Evolutionary conservation across 2,797 vertebrate species (phyloP).

Genomic region (Lepilemur septentrionalis): DNA sequence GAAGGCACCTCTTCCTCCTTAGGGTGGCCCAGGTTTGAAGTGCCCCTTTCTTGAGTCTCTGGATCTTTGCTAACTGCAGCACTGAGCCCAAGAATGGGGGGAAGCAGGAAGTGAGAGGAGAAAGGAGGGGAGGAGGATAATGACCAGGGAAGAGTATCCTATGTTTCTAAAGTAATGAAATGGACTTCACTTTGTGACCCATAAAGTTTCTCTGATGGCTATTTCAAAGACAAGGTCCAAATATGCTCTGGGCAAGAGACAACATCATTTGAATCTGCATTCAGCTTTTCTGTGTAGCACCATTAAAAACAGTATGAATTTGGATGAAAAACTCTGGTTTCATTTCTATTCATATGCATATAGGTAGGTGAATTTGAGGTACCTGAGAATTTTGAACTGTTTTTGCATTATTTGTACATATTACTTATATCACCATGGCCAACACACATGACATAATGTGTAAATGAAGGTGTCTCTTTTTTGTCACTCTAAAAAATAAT

Average conservation of each 20-base stretch:
- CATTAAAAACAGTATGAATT: constrained; percentile 23
- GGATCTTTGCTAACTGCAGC: background rate
- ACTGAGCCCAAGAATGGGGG: background rate
- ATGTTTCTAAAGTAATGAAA: background rate
- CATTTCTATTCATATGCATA: background rate
- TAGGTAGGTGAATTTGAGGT: background rate
- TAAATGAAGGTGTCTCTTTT: background rate
- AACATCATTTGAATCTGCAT: background rate
- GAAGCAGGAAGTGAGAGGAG: background rate
- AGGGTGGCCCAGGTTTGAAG: background rate
- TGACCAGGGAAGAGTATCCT: background rate
- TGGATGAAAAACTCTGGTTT: background rate
- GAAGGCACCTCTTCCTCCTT: background rate
- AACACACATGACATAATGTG: background rate
- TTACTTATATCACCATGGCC: background rate
- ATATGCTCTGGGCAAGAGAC: background rate
- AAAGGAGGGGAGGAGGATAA: background rate
- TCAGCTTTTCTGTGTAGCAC: background rate
- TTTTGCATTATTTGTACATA: background rate
- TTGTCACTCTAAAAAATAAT: background rate
- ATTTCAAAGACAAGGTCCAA: background rate
- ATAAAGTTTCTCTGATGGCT: background rate
- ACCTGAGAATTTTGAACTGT: background rate
- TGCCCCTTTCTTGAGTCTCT: background rate
- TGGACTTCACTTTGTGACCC: background rate